phyloP scores from a whole-genome alignment of 2,113 vertebrate species.

The Blennius ocellaris region DNA sequence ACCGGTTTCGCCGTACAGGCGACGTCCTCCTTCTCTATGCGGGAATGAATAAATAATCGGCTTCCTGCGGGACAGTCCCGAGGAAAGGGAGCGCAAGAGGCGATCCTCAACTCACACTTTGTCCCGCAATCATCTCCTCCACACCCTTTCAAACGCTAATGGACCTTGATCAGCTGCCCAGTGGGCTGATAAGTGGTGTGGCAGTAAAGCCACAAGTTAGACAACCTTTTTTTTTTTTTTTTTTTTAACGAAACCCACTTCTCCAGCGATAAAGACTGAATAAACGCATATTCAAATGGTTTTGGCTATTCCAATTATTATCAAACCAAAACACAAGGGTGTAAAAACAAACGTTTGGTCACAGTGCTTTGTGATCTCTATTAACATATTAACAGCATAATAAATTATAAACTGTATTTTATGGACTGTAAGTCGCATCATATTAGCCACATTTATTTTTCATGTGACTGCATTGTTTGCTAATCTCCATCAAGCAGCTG shows the following conservation, averaged over 20 bases:
- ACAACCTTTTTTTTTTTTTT: background rate
- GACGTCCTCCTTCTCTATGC: background rate
- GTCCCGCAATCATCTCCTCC: background rate
- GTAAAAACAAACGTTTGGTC: too few species aligned
- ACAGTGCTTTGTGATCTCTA: too few species aligned
- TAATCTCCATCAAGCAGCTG: too few species aligned
- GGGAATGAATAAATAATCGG: conserved; percentile 1
- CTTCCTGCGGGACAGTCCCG: conserved; percentile 47
- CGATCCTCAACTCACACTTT: background rate
- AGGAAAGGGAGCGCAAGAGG: conserved; percentile 33
- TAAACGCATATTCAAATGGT: background rate
- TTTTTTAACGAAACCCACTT: conserved; percentile 7
- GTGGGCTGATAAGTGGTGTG: conserved; percentile 43
- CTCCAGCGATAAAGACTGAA: background rate
- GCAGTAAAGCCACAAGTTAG: conserved; percentile 6
- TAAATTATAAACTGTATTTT: too few species aligned
- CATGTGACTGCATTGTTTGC: too few species aligned
- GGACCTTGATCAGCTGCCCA: conserved; percentile 42
- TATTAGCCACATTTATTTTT: too few species aligned
- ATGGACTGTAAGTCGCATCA: too few species aligned
- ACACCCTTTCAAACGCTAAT: conserved; percentile 24
- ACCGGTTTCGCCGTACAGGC: too few species aligned
- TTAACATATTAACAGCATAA: too few species aligned
- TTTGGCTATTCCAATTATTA: too few species aligned
- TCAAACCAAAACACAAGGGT: too few species aligned